Percentiles rank a stretch among this genome's conserved stretches.
These are phyloP conservation scores for Elmis aenea DNA, from an alignment of 2,888 invertebrate species.

Conservation along the genomic window DNA sequence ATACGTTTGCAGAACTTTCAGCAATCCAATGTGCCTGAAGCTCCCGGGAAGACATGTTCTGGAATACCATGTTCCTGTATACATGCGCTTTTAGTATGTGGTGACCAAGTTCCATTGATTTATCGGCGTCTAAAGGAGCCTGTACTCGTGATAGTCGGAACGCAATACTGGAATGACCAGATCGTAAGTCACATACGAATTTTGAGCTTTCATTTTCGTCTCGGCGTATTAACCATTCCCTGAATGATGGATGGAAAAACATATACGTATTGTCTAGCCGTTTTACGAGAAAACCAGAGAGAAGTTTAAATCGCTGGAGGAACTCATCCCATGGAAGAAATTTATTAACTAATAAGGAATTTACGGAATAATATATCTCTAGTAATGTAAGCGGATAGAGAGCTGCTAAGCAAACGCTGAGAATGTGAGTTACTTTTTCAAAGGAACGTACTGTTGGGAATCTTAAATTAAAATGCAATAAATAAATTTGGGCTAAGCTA, in stretches of 20 bases:
- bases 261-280: constrained; percentile 90
- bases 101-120: constrained; percentile 89
- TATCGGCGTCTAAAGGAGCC: constrained; percentile 80
- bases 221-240: constrained; percentile 91
- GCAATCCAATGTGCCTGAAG: constrained; percentile 88
- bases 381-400: constrained; percentile 83
- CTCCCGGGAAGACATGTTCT: constrained; percentile 72
- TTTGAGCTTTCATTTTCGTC: constrained; percentile 84
- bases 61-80: constrained; percentile 75
- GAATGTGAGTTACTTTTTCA: constrained; percentile 81
- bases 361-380: constrained; percentile 91
- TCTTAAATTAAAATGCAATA: constrained; percentile 84
- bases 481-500: constrained; percentile 82
- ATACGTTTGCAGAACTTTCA: constrained; percentile 75
- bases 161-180: constrained; percentile 90
- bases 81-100: constrained; percentile 96
- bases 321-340: constrained; percentile 89
- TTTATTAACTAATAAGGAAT: constrained; percentile 73
- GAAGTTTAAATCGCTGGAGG: constrained; percentile 76
- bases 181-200: constrained; percentile 88
- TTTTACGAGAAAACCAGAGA: constrained; percentile 84
- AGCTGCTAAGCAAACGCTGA: constrained; percentile 87
- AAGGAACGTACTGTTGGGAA: constrained; percentile 89
- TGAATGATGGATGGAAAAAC: constrained; percentile 96
- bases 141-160: constrained; percentile 84